phyloP scores from a whole-genome alignment of 2,113 vertebrate species.

The Desmodus rotundus region DNA sequence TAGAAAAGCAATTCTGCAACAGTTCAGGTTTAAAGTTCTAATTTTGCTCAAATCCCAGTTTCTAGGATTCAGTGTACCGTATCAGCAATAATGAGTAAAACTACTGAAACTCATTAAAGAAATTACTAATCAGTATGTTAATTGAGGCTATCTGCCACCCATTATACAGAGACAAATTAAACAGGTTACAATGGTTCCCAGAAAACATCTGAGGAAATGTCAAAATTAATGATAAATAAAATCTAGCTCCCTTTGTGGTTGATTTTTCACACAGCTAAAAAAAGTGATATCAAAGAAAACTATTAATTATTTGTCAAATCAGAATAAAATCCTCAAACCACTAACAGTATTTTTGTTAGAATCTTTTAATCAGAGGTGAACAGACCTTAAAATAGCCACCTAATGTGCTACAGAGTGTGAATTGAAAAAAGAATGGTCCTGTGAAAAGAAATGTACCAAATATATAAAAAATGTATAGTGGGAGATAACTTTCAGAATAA shows the following conservation, averaged over 20 bases:
- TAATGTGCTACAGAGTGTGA: not conserved
- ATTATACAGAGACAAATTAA: constrained; percentile 78
- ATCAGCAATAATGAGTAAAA: constrained; percentile 72
- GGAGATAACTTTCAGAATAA: not conserved
- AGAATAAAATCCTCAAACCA: constrained; percentile 43
- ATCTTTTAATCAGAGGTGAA: constrained; percentile 46
- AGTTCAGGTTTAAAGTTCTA: constrained; percentile 11
- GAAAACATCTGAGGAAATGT: constrained; percentile 80
- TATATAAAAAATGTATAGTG: not conserved
- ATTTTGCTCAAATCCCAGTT: constrained; percentile 62
- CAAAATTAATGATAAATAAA: constrained; percentile 81
- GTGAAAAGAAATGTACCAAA: not conserved
- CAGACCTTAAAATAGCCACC: not conserved
- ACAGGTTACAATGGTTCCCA: constrained; percentile 76
- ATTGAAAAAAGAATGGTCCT: not conserved
- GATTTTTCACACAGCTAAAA: constrained; percentile 66
- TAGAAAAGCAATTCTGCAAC: not conserved
- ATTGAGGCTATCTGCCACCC: constrained; percentile 79
- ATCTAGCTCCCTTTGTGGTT: constrained; percentile 55
- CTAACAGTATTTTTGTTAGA: constrained; percentile 34
- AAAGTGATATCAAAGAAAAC: constrained; percentile 53
- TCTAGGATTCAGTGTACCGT: constrained; percentile 49
- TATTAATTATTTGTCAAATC: constrained; percentile 40
- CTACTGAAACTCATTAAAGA: constrained; percentile 80
- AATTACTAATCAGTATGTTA: constrained; percentile 77